Conservation (phyloP, 2,113 vertebrate genomes). For the Peromyscus maniculatus region DNA sequence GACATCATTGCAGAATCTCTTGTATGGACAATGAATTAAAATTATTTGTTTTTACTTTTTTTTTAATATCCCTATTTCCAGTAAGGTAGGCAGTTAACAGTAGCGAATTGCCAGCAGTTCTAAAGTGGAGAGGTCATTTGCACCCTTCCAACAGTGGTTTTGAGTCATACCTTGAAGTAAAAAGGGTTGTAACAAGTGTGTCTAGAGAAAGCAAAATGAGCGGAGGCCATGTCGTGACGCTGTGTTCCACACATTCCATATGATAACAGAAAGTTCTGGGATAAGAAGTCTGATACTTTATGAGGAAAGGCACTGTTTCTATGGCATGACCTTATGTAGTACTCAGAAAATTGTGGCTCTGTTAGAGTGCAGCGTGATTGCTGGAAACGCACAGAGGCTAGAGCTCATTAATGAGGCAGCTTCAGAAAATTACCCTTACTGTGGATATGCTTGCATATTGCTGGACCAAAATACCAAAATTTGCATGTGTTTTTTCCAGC, state of each 20-base stretch:
- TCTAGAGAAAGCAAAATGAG: background rate
- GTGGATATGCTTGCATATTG: conserved; percentile 52
- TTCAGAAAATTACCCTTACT: conserved; percentile 74
- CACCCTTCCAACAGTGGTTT: background rate
- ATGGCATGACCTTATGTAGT: conserved; percentile 17
- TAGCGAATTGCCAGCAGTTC: background rate
- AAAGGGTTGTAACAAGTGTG: background rate
- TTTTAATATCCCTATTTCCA: background rate
- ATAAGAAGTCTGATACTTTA: background rate
- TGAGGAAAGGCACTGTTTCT: background rate
- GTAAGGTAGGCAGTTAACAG: background rate
- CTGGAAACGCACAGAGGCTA: conserved; percentile 59
- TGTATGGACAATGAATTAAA: background rate
- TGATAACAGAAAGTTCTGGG: background rate
- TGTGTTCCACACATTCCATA: background rate
- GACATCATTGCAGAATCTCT: background rate
- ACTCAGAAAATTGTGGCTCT: conserved; percentile 42
- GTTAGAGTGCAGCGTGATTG: conserved; percentile 37
- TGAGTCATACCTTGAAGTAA: background rate
- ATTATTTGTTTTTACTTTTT: background rate
- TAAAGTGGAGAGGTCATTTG: background rate
- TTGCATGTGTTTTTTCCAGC: conserved; percentile 68
- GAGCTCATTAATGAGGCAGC: conserved; percentile 80
- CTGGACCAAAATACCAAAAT: conserved; percentile 68
- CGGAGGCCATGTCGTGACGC: background rate